Evolutionary conservation across 2,888 invertebrate genomes (phyloP).

Genomic region (Salticus scenicus): DNA sequence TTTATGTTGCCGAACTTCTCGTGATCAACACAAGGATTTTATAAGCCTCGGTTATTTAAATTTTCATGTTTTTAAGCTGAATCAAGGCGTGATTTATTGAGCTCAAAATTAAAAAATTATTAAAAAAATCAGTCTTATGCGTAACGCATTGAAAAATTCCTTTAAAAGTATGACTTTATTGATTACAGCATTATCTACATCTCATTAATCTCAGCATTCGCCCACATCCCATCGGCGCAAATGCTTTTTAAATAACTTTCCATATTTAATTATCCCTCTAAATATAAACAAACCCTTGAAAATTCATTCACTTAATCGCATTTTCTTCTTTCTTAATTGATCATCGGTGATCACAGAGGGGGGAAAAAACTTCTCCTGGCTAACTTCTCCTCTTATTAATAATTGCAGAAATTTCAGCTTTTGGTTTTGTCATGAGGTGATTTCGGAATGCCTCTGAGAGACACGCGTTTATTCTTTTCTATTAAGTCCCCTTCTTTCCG

Average conservation of each 20-base stretch:
- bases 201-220: too few relatives aligned
- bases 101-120: too few relatives aligned
- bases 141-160: too few relatives aligned
- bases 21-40: too few relatives aligned
- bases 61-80: too few relatives aligned
- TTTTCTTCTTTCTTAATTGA: neutral
- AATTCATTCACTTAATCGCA: neutral
- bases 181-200: too few relatives aligned
- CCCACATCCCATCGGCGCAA: too few relatives aligned
- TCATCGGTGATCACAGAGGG: neutral
- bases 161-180: too few relatives aligned
- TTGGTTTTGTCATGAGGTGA: neutral
- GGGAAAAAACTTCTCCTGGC: neutral
- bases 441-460: neutral
- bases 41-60: too few relatives aligned
- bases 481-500: conserved; percentile 14
- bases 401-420: neutral
- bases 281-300: neutral
- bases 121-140: too few relatives aligned
- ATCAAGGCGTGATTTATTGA: too few relatives aligned
- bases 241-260: neutral
- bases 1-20: too few relatives aligned
- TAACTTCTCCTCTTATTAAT: neutral
- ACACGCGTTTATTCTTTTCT: conserved; percentile 8
- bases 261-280: neutral